Percentiles rank a stretch among this genome's conserved stretches.
These are phyloP conservation scores for Gonocerus acuteangulatus DNA, from an alignment of 2,888 invertebrate genomes.

Conservation along the genomic window DNA sequence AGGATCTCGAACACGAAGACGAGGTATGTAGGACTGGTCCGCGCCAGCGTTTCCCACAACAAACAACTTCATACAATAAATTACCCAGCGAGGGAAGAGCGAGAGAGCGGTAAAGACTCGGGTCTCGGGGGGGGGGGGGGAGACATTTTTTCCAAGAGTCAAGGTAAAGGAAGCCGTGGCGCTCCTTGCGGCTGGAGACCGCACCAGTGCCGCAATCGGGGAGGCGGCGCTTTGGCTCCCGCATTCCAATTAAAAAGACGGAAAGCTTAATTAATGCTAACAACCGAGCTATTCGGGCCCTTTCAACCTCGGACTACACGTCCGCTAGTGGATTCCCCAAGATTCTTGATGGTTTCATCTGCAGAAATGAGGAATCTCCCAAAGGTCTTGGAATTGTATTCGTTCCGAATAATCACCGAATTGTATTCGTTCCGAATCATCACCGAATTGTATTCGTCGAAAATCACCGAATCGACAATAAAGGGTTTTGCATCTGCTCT, in stretches of 20 bases:
- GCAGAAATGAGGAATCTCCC: too few species aligned
- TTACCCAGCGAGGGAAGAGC: slow-evolving; percentile 1
- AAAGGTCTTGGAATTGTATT: too few species aligned
- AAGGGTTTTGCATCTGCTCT: too few species aligned
- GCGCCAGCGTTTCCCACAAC: slow-evolving; percentile 3
- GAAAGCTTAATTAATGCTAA: slow-evolving; percentile 29
- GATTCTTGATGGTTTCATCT: too few species aligned
- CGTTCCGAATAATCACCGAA: too few species aligned
- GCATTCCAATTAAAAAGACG: slow-evolving; percentile 27
- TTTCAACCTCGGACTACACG: background rate
- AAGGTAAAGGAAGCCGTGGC: background rate
- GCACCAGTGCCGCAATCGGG: background rate
- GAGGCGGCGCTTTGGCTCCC: background rate
- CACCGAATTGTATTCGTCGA: too few species aligned
- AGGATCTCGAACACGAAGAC: too few species aligned
- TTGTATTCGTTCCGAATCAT: too few species aligned
- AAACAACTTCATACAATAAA: slow-evolving; percentile 28
- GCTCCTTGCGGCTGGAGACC: background rate
- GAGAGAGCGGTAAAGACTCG: too few species aligned
- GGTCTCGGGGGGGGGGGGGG: background rate
- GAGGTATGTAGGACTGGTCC: background rate
- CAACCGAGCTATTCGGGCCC: slow-evolving; percentile 9
- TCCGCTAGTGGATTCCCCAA: slow-evolving; percentile 8
- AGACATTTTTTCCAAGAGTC: background rate
- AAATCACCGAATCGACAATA: too few species aligned